Evolutionary conservation across 2,113 vertebrate genomes (phyloP), one percentile per base, ranked within the genome.

Genomic region (Ahaetulla prasina): DNA sequence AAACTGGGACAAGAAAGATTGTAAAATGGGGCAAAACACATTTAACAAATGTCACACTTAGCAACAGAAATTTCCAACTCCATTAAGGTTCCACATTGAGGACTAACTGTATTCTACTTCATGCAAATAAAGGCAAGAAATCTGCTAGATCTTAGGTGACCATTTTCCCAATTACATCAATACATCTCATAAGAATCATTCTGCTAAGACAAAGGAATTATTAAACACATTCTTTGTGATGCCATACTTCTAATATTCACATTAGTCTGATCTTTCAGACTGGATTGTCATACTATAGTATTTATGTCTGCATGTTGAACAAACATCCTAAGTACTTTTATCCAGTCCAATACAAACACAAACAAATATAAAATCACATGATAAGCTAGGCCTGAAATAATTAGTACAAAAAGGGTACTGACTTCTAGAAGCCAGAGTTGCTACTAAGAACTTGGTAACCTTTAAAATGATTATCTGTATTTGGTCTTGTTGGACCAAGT

Each of bases 51-150:
- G 30, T n/a, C 60, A n/a, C 27, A 63, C 9, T 12, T 63, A 30
- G 60, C 60, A 63, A n/a, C 30, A n/a, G 27, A 63, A 63, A 63
- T 63, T 63, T 63, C 30, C 0, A 0, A n/a, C 11, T 63, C 60
- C 27, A 12, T 63, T 63, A 14, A 63, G 30, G 60, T 12, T 11
- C 0, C n/a, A 63, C 4, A 0, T n/a, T 5, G 12, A n/a, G 30
- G 30, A n/a, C 60, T 63, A n/a, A 12, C 11, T 12, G 95, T 92
- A 93, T 93, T 94, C 85, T 90, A 92, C 39, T 92, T 93, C 86
- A 94, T 57, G 94, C 94, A 95, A 95, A 95, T 94, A 94, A 91
- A 86, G 27, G 50, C 0, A 0, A 85, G 91, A 50, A 89, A 94
- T 85, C 87, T 93, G 39, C 8, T 0, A 0, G 16, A 52, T 85